These are phyloP conservation scores for Hydrolagus colliei DNA, from an alignment of 2,797 vertebrate species.

Conservation along the genomic window DNA sequence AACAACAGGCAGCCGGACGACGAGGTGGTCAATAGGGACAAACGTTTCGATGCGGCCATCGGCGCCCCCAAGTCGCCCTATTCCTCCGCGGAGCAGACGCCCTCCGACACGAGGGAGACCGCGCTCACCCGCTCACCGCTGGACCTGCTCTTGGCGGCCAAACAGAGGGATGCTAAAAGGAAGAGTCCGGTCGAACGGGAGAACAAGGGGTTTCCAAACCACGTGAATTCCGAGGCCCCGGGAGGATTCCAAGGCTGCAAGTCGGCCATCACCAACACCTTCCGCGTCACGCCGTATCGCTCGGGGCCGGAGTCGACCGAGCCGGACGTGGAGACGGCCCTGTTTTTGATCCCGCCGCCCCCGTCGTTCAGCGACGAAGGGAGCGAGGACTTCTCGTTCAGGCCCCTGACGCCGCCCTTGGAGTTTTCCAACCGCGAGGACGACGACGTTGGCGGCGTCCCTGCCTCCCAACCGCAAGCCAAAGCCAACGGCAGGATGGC, in stretches of 20 bases:
- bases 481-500: not conserved
- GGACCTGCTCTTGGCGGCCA: not conserved
- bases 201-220: not conserved
- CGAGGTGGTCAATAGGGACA: not conserved
- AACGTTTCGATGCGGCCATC: not conserved
- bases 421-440: not conserved
- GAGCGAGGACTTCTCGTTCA: not conserved
- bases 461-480: not conserved
- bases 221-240: not conserved
- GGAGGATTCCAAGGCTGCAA: not conserved
- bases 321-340: not conserved
- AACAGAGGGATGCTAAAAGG: not conserved
- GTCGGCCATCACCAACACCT: not conserved
- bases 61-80: not conserved
- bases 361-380: constrained; percentile 17
- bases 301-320: not conserved
- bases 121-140: not conserved
- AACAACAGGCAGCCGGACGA: not conserved
- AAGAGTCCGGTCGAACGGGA: no score
- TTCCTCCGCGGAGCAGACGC: not conserved
- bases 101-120: not conserved
- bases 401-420: not conserved
- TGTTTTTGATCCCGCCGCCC: constrained; percentile 6
- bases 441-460: no score
- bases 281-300: not conserved